These are phyloP conservation scores for Nothoprocta perdicaria DNA, from an alignment of 2,113 vertebrate genomes.

Conservation along the genomic window DNA sequence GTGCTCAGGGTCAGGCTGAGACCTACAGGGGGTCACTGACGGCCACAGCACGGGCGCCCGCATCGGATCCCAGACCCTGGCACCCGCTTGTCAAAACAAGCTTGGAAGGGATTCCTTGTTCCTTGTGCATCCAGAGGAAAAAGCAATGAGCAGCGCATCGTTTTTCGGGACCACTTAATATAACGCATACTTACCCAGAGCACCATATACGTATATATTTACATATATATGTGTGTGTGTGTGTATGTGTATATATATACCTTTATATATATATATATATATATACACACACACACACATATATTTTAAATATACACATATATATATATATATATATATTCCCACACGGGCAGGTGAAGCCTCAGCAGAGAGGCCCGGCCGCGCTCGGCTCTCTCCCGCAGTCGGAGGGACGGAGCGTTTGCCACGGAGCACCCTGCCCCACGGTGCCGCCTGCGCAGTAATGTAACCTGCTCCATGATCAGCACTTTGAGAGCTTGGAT, in stretches of 20 bases:
- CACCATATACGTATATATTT: background rate
- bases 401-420: background rate
- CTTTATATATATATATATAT: too few species aligned
- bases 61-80: background rate
- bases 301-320: too few species aligned
- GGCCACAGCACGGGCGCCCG: background rate
- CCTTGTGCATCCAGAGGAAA: background rate
- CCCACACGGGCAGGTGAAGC: background rate
- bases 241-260: too few species aligned
- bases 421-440: background rate
- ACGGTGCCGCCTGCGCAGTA: constrained; percentile 43
- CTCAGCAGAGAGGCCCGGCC: background rate
- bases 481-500: constrained; percentile 49
- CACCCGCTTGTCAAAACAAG: background rate
- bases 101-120: background rate
- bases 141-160: background rate
- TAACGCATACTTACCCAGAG: fast-evolving
- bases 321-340: too few species aligned
- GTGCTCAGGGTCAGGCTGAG: background rate
- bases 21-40: background rate
- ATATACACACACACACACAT: background rate
- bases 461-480: constrained; percentile 40
- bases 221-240: too few species aligned
- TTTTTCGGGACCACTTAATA: background rate
- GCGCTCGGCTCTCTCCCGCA: background rate